These are phyloP conservation scores for Phaonia tiefii DNA, from an alignment of 2,888 invertebrate genomes.

Conservation along the genomic window DNA sequence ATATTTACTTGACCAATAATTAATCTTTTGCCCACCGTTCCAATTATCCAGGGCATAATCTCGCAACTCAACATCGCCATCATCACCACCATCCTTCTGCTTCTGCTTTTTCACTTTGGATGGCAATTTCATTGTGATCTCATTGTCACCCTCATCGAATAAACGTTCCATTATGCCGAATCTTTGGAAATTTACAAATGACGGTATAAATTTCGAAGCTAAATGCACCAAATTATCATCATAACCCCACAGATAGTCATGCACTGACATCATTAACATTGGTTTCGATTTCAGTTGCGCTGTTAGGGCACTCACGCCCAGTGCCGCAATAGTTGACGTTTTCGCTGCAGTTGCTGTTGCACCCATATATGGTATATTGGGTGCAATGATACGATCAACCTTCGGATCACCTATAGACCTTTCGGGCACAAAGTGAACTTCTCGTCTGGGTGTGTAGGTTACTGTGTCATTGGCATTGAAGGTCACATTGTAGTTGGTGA, in stretches of 20 bases:
- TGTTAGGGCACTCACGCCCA: constrained; percentile 84
- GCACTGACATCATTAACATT: constrained; percentile 83
- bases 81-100: constrained; percentile 73
- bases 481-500: constrained; percentile 85
- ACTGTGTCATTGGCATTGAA: constrained; percentile 86
- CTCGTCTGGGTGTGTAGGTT: constrained; percentile 84
- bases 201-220: constrained; percentile 87
- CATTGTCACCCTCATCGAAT: constrained; percentile 84
- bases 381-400: constrained; percentile 83
- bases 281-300: constrained; percentile 83
- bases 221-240: constrained; percentile 87
- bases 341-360: constrained; percentile 76
- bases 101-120: constrained; percentile 76
- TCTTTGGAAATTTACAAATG: constrained; percentile 89
- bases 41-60: constrained; percentile 83
- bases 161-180: constrained; percentile 91
- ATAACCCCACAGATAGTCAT: constrained; percentile 91
- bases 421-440: constrained; percentile 84
- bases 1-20: constrained; percentile 83
- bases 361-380: constrained; percentile 87
- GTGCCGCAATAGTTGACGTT: constrained; percentile 81
- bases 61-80: constrained; percentile 68
- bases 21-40: constrained; percentile 85
- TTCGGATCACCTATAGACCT: constrained; percentile 85
- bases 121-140: constrained; percentile 82